These are phyloP conservation scores for Lycaena phlaeas DNA, from an alignment of 2,888 invertebrate species.

Conservation along the genomic window DNA sequence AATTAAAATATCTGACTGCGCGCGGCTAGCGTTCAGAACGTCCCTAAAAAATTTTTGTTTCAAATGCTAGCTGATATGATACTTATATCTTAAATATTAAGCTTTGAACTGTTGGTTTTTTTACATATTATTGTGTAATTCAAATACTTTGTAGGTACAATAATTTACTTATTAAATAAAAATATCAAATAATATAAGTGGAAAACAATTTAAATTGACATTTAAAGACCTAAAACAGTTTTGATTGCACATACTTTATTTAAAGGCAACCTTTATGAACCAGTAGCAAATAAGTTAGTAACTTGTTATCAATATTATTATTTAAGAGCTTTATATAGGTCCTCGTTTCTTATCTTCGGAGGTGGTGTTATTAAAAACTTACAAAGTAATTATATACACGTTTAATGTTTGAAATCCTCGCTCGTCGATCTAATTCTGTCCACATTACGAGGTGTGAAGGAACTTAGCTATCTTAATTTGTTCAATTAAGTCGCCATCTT, in stretches of 20 bases:
- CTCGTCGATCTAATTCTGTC: slow-evolving; percentile 17
- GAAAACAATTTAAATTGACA: no score
- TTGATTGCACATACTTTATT: no score
- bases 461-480: slow-evolving; percentile 38
- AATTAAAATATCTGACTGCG: no score
- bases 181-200: neutral
- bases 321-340: slow-evolving; percentile 13
- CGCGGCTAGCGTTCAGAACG: no score
- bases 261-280: no score
- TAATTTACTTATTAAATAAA: neutral
- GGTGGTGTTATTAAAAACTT: slow-evolving; percentile 16
- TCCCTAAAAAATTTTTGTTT: no score
- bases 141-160: neutral
- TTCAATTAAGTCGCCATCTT: slow-evolving; percentile 43
- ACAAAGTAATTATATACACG: slow-evolving; percentile 11
- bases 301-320: slow-evolving; percentile 19
- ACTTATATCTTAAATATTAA: no score
- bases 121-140: no score
- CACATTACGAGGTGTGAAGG: slow-evolving; percentile 19
- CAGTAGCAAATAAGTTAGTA: slow-evolving; percentile 14
- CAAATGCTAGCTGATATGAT: no score
- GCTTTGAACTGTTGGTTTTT: no score
- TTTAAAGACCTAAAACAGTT: no score
- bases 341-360: slow-evolving; percentile 12
- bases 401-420: slow-evolving; percentile 13